Percentiles rank a stretch among this genome's conserved stretches.
phyloP scores from a whole-genome alignment of 2,113 vertebrate species.

The Aegithalos caudatus region DNA sequence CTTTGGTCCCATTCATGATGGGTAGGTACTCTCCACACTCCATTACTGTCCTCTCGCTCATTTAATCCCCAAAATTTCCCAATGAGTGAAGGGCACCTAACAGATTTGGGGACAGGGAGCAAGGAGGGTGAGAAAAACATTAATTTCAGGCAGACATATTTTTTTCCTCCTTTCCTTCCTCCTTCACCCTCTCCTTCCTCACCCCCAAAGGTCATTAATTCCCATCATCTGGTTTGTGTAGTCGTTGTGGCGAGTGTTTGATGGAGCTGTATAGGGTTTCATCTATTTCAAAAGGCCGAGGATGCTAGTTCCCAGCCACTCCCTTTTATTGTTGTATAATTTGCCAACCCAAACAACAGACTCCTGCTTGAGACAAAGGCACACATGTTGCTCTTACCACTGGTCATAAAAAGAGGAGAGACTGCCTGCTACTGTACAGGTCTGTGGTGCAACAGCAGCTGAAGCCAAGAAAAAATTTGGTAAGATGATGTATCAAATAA shows the following conservation, averaged over 20 bases:
- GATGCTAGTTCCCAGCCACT: conserved; percentile 1
- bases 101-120: neutral
- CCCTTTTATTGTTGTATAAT: conserved; percentile 40
- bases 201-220: conserved; percentile 16
- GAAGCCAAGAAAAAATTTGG: neutral
- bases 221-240: conserved; percentile 54
- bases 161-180: neutral
- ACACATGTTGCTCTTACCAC: neutral
- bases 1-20: neutral
- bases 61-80: neutral
- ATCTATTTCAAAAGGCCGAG: conserved; percentile 10
- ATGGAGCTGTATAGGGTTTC: neutral
- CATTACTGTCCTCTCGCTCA: neutral
- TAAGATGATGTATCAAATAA: neutral
- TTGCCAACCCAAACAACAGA: conserved; percentile 39
- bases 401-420: neutral
- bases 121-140: neutral
- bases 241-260: neutral
- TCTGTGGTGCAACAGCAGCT: neutral
- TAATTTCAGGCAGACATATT: neutral
- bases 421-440: neutral
- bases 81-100: neutral
- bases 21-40: accelerated
- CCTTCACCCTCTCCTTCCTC: neutral
- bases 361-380: neutral